phyloP scores from a whole-genome alignment of 2,797 vertebrate species.

The Rallus crepitans region DNA sequence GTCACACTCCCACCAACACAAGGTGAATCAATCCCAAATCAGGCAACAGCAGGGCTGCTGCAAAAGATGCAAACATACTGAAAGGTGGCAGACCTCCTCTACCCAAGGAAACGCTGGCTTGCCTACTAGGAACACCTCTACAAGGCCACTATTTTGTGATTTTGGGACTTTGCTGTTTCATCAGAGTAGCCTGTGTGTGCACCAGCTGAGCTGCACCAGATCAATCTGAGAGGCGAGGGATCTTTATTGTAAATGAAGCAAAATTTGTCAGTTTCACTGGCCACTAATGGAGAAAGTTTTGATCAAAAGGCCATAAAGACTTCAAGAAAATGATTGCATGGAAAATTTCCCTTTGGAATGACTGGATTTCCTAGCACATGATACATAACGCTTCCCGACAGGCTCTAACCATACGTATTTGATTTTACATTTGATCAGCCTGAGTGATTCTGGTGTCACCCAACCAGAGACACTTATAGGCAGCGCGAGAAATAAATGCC shows the following conservation, averaged over 20 bases:
- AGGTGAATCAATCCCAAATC: not conserved
- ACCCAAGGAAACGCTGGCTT: not conserved
- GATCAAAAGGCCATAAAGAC: not conserved
- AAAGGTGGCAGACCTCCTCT: not conserved
- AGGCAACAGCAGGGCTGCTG: not conserved
- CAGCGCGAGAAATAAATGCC: not conserved
- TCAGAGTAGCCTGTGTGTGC: accelerated
- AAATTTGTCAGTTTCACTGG: not conserved
- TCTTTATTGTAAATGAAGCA: not conserved
- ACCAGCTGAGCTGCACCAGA: accelerated
- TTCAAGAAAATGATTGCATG: accelerated
- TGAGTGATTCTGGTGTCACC: not conserved
- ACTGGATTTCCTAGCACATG: not conserved
- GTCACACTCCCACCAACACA: accelerated
- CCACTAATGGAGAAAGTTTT: not conserved
- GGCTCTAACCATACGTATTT: not conserved
- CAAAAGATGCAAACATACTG: not conserved
- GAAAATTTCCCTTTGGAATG: not conserved
- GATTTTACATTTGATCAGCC: not conserved
- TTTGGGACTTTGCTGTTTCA: not conserved
- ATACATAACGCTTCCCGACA: not conserved
- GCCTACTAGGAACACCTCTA: not conserved
- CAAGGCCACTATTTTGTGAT: not conserved
- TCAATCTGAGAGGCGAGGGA: not conserved
- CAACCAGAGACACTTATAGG: not conserved